phyloP scores from a whole-genome alignment of 2,113 vertebrate genomes.

The Rhadina sibilatrix region DNA sequence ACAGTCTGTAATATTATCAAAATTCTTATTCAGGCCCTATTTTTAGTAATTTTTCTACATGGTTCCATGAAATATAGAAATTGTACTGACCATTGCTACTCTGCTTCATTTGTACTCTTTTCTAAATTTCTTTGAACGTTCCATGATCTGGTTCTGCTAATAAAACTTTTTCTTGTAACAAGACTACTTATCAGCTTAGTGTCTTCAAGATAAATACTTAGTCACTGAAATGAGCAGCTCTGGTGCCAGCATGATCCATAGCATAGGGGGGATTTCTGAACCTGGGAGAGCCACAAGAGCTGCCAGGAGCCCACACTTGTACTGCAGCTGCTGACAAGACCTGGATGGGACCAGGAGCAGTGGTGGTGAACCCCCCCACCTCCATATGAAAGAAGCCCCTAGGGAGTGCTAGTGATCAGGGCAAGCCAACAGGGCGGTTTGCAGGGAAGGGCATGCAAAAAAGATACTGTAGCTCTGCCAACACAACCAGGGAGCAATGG shows the following conservation, averaged over 20 bases:
- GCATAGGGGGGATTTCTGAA: not conserved
- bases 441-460: not conserved
- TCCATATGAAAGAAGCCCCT: not conserved
- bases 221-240: not conserved
- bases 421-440: not conserved
- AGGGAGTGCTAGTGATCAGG: not conserved
- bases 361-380: rapidly evolving
- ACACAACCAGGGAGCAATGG: not conserved
- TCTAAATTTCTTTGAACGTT: conserved; percentile 2
- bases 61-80: not conserved
- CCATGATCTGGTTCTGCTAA: not conserved
- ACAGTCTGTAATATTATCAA: not conserved
- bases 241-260: not conserved
- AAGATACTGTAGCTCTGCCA: not conserved
- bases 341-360: not conserved
- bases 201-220: not conserved
- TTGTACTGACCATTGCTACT: not conserved
- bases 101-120: not conserved
- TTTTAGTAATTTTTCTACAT: not conserved
- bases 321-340: not conserved
- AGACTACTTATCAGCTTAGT: not conserved
- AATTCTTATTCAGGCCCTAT: not conserved
- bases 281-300: not conserved
- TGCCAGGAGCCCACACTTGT: not conserved
- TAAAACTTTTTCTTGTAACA: not conserved